These are phyloP conservation scores for Hippocampus barbouri DNA, from an alignment of 2,113 vertebrate species.

Conservation along the genomic window DNA sequence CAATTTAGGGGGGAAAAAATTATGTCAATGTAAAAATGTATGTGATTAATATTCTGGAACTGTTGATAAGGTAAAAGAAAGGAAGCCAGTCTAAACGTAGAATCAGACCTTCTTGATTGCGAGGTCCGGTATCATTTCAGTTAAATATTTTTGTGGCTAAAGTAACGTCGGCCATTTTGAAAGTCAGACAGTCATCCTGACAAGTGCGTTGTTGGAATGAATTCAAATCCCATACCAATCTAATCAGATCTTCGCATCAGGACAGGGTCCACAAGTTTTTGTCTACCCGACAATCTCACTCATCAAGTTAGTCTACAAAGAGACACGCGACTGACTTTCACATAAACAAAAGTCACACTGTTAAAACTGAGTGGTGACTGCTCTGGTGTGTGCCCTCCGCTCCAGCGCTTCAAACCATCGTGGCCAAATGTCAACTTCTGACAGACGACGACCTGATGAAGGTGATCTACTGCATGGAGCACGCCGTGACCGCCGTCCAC, in stretches of 20 bases:
- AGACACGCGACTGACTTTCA: neutral
- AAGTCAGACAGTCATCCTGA: neutral
- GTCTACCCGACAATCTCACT: neutral
- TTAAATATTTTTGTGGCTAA: neutral
- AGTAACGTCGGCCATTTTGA: neutral
- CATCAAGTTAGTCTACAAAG: neutral
- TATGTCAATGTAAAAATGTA: too few relatives aligned
- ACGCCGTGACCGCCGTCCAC: slow-evolving; percentile 74
- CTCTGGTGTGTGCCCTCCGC: neutral
- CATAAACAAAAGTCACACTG: neutral
- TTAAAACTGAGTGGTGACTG: neutral
- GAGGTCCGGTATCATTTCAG: slow-evolving; percentile 7
- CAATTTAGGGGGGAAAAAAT: too few relatives aligned
- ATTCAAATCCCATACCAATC: neutral
- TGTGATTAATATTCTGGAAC: too few relatives aligned
- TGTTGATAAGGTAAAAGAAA: too few relatives aligned
- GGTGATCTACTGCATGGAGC: slow-evolving; percentile 80
- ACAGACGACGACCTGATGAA: slow-evolving; percentile 73
- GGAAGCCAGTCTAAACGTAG: too few relatives aligned
- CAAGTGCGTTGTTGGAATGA: neutral
- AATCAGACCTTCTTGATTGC: slow-evolving; percentile 54
- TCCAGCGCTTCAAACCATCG: slow-evolving; percentile 61
- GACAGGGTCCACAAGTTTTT: neutral
- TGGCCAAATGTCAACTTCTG: slow-evolving; percentile 45
- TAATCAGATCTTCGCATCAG: neutral